Evolutionary conservation across 2,888 invertebrate genomes (phyloP), one percentile per base, ranked within the genome.

Genomic region (Hanleya hanleyi): DNA sequence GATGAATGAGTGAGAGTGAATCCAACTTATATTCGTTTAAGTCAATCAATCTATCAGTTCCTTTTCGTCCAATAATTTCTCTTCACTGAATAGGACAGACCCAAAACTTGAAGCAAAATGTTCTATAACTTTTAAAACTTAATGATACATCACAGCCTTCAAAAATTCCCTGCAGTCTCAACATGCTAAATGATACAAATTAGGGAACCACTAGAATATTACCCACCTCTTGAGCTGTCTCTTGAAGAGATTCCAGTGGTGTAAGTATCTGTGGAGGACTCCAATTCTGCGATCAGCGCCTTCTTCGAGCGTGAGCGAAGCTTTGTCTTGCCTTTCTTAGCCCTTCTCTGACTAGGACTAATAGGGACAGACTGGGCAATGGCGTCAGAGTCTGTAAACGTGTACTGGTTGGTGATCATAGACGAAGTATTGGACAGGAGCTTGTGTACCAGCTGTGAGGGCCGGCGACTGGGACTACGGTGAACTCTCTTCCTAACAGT

Each of bases 181-280:
- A n/a, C n/a, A n/a, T n/a, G n/a, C n/a, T n/a, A n/a, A n/a, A n/a
- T n/a, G n/a, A n/a, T n/a, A n/a, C n/a, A n/a, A n/a, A n/a, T n/a
- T n/a, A n/a, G n/a, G n/a, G n/a, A n/a, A n/a, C n/a, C n/a, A n/a
- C n/a, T n/a, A n/a, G n/a, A n/a, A n/a, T n/a, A n/a, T n/a, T n/a
- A 18, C 47, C 50, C 51, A 78, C 78, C 76, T 78, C 74, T 68
- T 70, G 78, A 78, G 37, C 70, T 70, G 29, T 78, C 78, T 29
- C 38, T 61, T 26, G 77, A 78, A 15, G 77, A 77, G 47, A 67
- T 66, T 65, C 78, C 80, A 22, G 71, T 76, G 0, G 76, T 67
- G 1, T 80, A 80, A 1, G 69, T 51, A 18, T 81, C 79, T 22
- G 64, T 64, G 18, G 64, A 64, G 5, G 64, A 61, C 37, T 69